Conservation (phyloP, 2,888 invertebrate species). For the Galeopsomyia nigrocyanea region DNA sequence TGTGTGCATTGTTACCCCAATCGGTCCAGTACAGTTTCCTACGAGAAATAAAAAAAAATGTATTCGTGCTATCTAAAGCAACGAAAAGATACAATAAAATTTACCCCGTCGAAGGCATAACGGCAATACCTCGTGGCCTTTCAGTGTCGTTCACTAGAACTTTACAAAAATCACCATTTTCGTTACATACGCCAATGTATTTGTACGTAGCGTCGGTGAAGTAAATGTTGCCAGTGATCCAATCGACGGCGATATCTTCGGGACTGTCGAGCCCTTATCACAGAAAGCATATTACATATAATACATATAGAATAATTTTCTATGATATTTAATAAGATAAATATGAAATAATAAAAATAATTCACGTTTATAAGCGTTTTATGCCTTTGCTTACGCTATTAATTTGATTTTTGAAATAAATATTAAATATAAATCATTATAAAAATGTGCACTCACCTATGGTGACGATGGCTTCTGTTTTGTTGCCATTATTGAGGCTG, state of each 20-base stretch:
- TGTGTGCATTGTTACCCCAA: conserved; percentile 82
- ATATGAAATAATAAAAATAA: background rate
- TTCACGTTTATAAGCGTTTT: too few species aligned
- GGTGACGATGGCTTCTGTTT: conserved; percentile 71
- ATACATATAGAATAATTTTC: too few species aligned
- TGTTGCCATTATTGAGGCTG: conserved; percentile 74
- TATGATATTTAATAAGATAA: background rate
- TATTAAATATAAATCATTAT: too few species aligned
- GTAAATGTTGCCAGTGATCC: conserved; percentile 85
- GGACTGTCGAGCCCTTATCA: conserved; percentile 78
- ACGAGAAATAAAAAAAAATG: conserved; percentile 29
- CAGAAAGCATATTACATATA: too few species aligned
- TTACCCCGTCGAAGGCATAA: conserved; percentile 79
- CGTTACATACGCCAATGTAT: conserved; percentile 82
- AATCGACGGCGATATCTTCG: conserved; percentile 83
- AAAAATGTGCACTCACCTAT: conserved; percentile 67
- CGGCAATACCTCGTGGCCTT: conserved; percentile 78
- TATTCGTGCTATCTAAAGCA: background rate
- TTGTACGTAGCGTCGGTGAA: conserved; percentile 81
- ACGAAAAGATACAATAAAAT: conserved; percentile 4
- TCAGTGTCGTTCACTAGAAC: conserved; percentile 75
- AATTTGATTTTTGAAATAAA: too few species aligned
- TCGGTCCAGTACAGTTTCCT: conserved; percentile 94
- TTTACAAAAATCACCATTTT: conserved; percentile 77
- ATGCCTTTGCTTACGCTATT: too few species aligned